A percentile compares a stretch with the other conserved stretches of the same genome.
These are phyloP conservation scores for Drosophila tsacasi DNA, from an alignment of 1,140 invertebrate species.

Conservation along the genomic window DNA sequence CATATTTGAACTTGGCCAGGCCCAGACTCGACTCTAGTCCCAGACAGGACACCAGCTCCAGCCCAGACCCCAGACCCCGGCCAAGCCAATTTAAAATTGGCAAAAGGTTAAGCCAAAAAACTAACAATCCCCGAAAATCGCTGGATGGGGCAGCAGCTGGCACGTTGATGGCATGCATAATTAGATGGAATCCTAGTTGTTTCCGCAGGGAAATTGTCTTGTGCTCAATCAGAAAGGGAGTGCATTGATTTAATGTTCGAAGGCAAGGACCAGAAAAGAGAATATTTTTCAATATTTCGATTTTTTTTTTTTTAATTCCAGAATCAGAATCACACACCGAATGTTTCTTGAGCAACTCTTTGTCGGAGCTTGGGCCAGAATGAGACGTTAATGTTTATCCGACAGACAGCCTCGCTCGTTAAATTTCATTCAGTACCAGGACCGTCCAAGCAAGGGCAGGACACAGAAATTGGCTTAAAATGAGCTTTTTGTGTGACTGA, in stretches of 20 bases:
- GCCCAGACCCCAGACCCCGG: not conserved
- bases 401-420: conserved; percentile 38
- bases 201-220: conserved; percentile 58
- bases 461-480: conserved; percentile 75
- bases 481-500: conserved; percentile 66
- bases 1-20: conserved; percentile 77
- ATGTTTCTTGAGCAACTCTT: not conserved
- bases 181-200: conserved; percentile 57
- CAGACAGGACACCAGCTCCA: conserved; percentile 1
- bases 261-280: not conserved
- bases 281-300: not conserved
- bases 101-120: conserved; percentile 81
- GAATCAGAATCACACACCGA: not conserved
- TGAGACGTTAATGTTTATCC: conserved; percentile 63
- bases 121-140: conserved; percentile 56
- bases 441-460: not conserved
- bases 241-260: conserved; percentile 59
- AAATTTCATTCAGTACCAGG: conserved; percentile 63
- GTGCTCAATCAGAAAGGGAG: conserved; percentile 42
- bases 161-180: conserved; percentile 74
- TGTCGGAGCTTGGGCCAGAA: conserved; percentile 33
- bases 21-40: conserved; percentile 14
- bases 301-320: not conserved
- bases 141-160: conserved; percentile 17
- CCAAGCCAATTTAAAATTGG: conserved; percentile 79